A percentile compares a stretch with the other conserved stretches of the same genome.
Conservation (phyloP, 2,888 invertebrate genomes). For the Phaedon cochleariae region DNA sequence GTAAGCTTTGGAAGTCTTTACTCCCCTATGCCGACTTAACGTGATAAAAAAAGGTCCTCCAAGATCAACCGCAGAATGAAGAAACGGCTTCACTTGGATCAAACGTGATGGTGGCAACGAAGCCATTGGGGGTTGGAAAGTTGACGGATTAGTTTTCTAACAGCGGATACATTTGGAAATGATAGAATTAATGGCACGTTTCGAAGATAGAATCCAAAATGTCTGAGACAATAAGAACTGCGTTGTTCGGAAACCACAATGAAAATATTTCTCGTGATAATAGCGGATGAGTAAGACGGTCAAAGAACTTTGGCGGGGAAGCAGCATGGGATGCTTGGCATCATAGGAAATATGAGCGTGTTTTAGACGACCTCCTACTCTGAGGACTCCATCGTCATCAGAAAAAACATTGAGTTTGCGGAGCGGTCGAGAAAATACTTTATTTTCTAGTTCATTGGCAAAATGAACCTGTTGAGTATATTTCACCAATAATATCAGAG, state of each 20-base stretch:
- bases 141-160: not conserved
- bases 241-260: constrained; percentile 9
- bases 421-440: constrained; percentile 7
- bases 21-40: constrained; percentile 12
- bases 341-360: constrained; percentile 1
- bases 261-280: constrained; percentile 15
- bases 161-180: constrained; percentile 10
- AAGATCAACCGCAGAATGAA: constrained; percentile 28
- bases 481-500: not conserved
- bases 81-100: constrained; percentile 18
- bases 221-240: constrained; percentile 3
- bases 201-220: constrained; percentile 21
- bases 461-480: not conserved
- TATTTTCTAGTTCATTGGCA: not conserved
- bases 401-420: constrained; percentile 1
- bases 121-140: constrained; percentile 13
- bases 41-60: constrained; percentile 34
- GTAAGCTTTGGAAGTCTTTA: constrained; percentile 28
- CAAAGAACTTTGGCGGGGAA: not conserved
- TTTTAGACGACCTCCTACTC: constrained; percentile 13
- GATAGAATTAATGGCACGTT: constrained; percentile 1
- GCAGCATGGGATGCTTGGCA: not conserved
- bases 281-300: not conserved
- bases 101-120: constrained; percentile 24
- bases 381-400: constrained; percentile 6